Conservation (phyloP, 2,113 vertebrate genomes). For the Ivindomyrus marchei region DNA sequence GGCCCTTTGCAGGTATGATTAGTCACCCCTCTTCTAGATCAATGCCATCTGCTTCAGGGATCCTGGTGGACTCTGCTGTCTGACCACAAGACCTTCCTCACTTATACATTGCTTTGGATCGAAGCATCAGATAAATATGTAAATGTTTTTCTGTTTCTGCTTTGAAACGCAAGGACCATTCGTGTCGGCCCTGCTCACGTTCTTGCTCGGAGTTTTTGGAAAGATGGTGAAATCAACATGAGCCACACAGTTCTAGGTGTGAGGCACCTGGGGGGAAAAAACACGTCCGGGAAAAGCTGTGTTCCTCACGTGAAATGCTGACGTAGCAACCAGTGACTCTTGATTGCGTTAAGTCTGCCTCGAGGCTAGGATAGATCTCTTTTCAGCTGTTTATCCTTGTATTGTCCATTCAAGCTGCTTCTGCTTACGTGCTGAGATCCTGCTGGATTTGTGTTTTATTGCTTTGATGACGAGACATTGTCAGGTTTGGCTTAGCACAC, state of each 20-base stretch:
- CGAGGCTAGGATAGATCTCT: neutral
- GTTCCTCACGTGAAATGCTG: neutral
- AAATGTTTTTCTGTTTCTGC: neutral
- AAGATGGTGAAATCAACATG: neutral
- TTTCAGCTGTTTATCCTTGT: neutral
- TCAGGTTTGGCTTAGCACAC: neutral
- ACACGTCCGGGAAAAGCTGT: neutral
- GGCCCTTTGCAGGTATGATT: no score
- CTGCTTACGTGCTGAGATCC: neutral
- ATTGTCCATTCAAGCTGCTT: neutral
- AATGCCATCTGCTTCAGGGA: neutral
- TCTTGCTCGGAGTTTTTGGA: neutral
- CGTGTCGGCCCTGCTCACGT: neutral
- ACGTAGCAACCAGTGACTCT: neutral
- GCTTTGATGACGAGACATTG: neutral
- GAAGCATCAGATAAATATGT: neutral
- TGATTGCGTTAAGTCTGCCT: neutral
- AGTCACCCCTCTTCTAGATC: neutral
- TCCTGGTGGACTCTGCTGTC: neutral
- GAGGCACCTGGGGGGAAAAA: neutral
- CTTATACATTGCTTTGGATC: neutral
- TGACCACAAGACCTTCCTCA: neutral
- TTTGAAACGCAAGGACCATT: neutral
- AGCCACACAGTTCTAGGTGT: neutral
- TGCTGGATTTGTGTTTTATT: neutral